Evolutionary conservation across 2,797 vertebrate species (phyloP).

Genomic region (Xiphophorus birchmanni): DNA sequence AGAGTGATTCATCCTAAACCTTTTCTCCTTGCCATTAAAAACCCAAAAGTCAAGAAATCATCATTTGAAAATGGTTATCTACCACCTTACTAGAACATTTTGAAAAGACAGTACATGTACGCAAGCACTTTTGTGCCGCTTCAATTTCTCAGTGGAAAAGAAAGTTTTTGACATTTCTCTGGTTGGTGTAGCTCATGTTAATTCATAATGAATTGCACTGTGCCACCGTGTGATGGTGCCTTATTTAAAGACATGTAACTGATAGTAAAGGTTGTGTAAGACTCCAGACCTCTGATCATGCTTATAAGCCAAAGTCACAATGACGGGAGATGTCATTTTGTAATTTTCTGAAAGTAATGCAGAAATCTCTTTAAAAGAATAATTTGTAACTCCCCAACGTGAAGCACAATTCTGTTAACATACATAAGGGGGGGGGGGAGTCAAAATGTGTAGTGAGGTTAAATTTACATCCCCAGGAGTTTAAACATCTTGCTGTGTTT

Average conservation of each 20-base stretch:
- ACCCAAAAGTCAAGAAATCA: constrained; percentile 52
- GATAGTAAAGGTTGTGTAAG: constrained; percentile 53
- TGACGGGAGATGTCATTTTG: constrained; percentile 19
- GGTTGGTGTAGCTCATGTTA: constrained; percentile 58
- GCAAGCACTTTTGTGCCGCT: constrained; percentile 56
- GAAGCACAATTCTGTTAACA: constrained; percentile 1
- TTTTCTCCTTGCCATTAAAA: constrained; percentile 57
- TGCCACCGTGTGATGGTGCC: constrained; percentile 62
- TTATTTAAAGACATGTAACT: constrained; percentile 72
- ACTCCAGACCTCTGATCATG: constrained; percentile 49
- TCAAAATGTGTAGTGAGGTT: not conserved
- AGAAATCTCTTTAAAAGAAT: not conserved
- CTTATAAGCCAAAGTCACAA: constrained; percentile 64
- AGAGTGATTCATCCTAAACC: constrained; percentile 2
- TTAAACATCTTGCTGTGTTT: constrained; percentile 2
- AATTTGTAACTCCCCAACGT: not conserved
- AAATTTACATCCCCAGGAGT: not conserved
- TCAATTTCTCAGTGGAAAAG: constrained; percentile 66
- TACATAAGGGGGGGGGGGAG: not conserved
- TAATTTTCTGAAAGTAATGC: not conserved
- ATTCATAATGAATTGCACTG: constrained; percentile 77
- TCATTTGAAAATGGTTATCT: constrained; percentile 70
- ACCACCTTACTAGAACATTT: constrained; percentile 46
- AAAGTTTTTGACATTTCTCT: constrained; percentile 61
- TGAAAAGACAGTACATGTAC: constrained; percentile 63